A percentile compares a stretch with the other conserved stretches of the same genome.
These are phyloP conservation scores for Cassiopea xamachana DNA, from an alignment of 30 jellyfish, hydroid and myxozoan species.

Conservation along the genomic window DNA sequence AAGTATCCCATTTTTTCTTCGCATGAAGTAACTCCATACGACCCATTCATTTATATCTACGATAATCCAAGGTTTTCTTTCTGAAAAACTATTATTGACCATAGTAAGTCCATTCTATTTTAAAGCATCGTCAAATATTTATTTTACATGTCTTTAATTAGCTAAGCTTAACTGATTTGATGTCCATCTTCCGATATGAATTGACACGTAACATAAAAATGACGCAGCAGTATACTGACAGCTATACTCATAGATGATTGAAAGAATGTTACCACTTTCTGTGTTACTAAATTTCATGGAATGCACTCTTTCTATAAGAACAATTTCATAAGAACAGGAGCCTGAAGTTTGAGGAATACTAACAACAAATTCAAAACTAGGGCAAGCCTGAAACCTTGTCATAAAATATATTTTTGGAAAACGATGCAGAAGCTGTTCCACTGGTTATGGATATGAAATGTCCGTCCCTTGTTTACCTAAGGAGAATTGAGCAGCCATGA, in stretches of 20 bases:
- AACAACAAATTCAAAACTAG: not conserved
- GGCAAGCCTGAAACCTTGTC: not conserved
- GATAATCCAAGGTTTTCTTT: not conserved
- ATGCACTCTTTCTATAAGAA: not conserved
- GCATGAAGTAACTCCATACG: not conserved
- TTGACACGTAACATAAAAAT: not conserved
- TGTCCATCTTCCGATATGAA: not conserved
- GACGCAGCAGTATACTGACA: not conserved
- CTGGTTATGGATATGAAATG: too few relatives aligned
- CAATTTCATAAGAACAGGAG: not conserved
- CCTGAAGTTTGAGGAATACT: not conserved
- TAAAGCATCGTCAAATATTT: slow-evolving; percentile 3
- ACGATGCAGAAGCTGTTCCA: not conserved
- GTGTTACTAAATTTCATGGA: not conserved
- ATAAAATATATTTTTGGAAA: not conserved
- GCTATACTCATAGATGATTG: not conserved
- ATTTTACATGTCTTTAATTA: not conserved
- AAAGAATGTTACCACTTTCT: not conserved
- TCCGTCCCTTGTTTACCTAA: not conserved
- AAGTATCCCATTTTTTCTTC: not conserved
- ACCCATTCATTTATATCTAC: not conserved
- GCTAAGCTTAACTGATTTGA: slow-evolving; percentile 7
- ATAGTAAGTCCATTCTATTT: not conserved
- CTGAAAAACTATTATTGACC: not conserved
- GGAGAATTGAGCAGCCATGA: too few relatives aligned